Conservation (phyloP, 1,140 invertebrate species). For the Globodera rostochiensis region DNA sequence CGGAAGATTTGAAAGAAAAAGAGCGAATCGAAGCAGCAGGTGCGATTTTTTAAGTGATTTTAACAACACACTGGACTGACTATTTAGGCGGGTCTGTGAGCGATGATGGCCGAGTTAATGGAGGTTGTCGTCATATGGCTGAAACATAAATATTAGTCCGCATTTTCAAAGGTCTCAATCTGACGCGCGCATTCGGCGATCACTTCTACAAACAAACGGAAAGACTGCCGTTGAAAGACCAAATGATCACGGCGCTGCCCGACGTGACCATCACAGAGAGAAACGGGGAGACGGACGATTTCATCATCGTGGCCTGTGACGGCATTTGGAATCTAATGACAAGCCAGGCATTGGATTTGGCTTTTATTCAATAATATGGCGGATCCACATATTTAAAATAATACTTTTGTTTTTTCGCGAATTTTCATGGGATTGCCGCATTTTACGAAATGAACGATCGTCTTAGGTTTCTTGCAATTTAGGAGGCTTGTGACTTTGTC, state of each 20-base stretch:
- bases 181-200: slow-evolving; percentile 39
- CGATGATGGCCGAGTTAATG: slow-evolving; percentile 40
- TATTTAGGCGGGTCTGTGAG: slow-evolving; percentile 30
- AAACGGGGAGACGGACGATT: slow-evolving; percentile 15
- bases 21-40: slow-evolving; percentile 35
- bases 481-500: slow-evolving; percentile 32
- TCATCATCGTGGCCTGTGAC: slow-evolving; percentile 42
- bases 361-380: background rate
- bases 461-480: background rate
- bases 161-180: slow-evolving; percentile 29
- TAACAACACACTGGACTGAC: background rate
- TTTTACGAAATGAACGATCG: too few species aligned
- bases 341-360: slow-evolving; percentile 27
- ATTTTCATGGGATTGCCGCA: too few species aligned
- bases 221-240: slow-evolving; percentile 20
- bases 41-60: background rate
- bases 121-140: slow-evolving; percentile 13
- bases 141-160: slow-evolving; percentile 2
- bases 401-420: too few species aligned
- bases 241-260: slow-evolving; percentile 37
- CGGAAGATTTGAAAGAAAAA: slow-evolving; percentile 35
- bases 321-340: slow-evolving; percentile 46
- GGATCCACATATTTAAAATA: too few species aligned
- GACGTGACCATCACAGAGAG: slow-evolving; percentile 23
- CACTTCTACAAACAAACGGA: slow-evolving; percentile 36